Evolutionary conservation across 2,797 vertebrate genomes (phyloP).

Genomic region (Bradypus variegatus): DNA sequence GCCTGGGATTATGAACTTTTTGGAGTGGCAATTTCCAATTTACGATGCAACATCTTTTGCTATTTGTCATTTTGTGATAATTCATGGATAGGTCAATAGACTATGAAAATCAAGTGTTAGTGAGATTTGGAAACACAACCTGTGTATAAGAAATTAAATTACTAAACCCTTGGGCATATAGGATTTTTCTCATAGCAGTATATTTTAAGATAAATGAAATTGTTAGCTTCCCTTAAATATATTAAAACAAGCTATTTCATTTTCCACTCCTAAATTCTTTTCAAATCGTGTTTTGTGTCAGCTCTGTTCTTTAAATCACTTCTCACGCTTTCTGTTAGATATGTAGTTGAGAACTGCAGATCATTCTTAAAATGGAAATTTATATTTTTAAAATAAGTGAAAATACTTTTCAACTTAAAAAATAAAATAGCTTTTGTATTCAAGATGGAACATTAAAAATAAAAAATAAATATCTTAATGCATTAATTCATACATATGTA

Average conservation of each 20-base stretch:
- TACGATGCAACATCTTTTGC: not conserved
- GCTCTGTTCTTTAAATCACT: not conserved
- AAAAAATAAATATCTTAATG: not conserved
- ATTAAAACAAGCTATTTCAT: slow-evolving; percentile 15
- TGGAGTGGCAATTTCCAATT: not conserved
- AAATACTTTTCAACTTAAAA: not conserved
- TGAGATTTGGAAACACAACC: slow-evolving; percentile 4
- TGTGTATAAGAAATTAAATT: slow-evolving; percentile 36
- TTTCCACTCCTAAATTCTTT: not conserved
- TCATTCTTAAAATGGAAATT: slow-evolving; percentile 12
- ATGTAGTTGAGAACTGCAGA: not conserved
- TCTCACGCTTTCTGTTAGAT: slow-evolving; percentile 16
- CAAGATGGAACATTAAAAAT: not conserved
- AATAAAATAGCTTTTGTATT: not conserved
- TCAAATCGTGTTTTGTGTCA: not conserved
- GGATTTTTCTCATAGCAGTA: not conserved
- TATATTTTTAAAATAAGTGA: not conserved
- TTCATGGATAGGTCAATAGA: not conserved
- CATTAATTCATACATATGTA: not conserved
- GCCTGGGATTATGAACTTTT: not conserved
- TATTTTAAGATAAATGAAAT: slow-evolving; percentile 17
- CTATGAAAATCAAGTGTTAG: not conserved
- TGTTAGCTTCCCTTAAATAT: not conserved
- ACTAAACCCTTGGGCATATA: not conserved
- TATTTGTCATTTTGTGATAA: slow-evolving; percentile 18